Evolutionary conservation across 2,113 vertebrate species (phyloP).

Genomic region (Solea senegalensis): DNA sequence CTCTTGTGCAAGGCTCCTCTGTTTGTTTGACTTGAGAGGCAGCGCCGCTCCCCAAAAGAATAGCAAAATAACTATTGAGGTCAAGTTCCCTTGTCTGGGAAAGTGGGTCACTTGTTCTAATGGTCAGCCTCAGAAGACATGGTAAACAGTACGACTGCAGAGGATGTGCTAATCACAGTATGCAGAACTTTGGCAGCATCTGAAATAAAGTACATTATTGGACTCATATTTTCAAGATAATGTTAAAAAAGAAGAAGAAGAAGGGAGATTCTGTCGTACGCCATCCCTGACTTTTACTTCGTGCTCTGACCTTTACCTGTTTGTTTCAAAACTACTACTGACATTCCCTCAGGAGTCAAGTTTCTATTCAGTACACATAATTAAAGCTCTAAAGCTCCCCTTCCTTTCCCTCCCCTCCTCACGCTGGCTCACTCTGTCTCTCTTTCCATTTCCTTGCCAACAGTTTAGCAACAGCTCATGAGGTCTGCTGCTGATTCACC

Average conservation of each 20-base stretch:
- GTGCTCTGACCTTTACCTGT: slow-evolving; percentile 42
- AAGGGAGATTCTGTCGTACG: neutral
- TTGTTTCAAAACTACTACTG: slow-evolving; percentile 54
- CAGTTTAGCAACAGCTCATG: slow-evolving; percentile 40
- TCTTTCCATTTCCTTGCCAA: slow-evolving; percentile 34
- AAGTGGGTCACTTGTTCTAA: slow-evolving; percentile 73
- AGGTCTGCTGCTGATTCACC: slow-evolving; percentile 61
- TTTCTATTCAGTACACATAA: slow-evolving; percentile 65
- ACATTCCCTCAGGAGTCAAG: slow-evolving; percentile 58
- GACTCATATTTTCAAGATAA: neutral
- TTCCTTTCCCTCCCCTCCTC: neutral
- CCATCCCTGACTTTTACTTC: neutral
- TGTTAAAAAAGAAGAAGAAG: neutral
- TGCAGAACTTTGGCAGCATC: neutral
- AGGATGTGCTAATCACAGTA: slow-evolving; percentile 6
- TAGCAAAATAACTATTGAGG: slow-evolving; percentile 72
- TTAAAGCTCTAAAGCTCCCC: slow-evolving; percentile 52
- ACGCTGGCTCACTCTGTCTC: slow-evolving; percentile 1
- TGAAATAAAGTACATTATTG: neutral
- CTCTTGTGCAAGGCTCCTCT: slow-evolving; percentile 5
- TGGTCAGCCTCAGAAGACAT: slow-evolving; percentile 53
- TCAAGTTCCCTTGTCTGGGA: slow-evolving; percentile 66
- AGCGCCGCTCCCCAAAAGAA: slow-evolving; percentile 48
- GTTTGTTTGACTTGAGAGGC: slow-evolving; percentile 54
- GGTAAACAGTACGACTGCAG: slow-evolving; percentile 38